Conservation (phyloP, 1,140 invertebrate genomes). For the Adelges cooleyi region DNA sequence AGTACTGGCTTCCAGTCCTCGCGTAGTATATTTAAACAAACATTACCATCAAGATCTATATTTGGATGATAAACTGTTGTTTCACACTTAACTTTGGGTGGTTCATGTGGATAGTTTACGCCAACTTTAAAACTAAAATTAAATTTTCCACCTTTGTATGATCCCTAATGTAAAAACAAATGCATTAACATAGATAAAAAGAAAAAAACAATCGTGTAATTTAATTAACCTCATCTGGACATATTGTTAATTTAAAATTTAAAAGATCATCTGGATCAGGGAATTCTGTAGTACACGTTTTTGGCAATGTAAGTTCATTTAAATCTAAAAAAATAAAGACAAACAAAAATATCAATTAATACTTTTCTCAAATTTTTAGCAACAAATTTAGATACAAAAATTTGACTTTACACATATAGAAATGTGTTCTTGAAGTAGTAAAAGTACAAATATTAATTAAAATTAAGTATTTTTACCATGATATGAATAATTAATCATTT, state of each 20-base stretch:
- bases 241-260: conserved; percentile 91
- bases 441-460: too few species aligned
- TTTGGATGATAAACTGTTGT: conserved; percentile 91
- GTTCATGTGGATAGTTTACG: conserved; percentile 91
- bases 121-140: conserved; percentile 96
- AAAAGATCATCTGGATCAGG: conserved; percentile 92
- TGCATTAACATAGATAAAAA: background rate
- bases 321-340: conserved; percentile 86
- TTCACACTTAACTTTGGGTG: conserved; percentile 90
- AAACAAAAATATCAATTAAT: too few species aligned
- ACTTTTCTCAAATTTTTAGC: too few species aligned
- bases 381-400: too few species aligned
- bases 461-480: too few species aligned
- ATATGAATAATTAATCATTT: too few species aligned
- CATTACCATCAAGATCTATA: conserved; percentile 89
- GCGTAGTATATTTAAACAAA: conserved; percentile 85
- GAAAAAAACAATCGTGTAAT: conserved; percentile 17
- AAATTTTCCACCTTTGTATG: conserved; percentile 87
- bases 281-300: conserved; percentile 92
- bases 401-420: too few species aligned
- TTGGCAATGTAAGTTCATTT: conserved; percentile 92
- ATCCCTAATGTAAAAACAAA: conserved; percentile 53
- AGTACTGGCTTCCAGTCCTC: conserved; percentile 99
- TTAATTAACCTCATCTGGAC: conserved; percentile 74
- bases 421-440: too few species aligned